phyloP scores from a whole-genome alignment of 2,888 invertebrate species.

The Chironomus tentans region DNA sequence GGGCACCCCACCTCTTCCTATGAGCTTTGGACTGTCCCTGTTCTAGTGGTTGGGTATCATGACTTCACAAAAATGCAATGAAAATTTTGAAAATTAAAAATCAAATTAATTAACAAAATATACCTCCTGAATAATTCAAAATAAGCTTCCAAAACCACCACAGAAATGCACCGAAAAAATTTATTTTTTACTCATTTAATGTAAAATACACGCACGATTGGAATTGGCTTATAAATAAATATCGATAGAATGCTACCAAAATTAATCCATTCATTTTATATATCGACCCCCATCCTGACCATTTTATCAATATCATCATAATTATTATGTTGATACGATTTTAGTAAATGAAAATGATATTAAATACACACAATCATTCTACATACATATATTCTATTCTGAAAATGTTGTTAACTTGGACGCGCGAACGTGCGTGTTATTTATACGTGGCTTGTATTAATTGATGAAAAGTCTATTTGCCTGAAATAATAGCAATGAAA shows the following conservation, averaged over 20 bases:
- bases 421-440: background rate
- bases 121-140: too few species aligned
- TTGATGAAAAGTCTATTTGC: background rate
- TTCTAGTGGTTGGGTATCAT: too few species aligned
- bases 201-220: constrained; percentile 19
- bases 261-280: background rate
- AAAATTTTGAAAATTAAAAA: too few species aligned
- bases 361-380: background rate
- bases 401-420: background rate
- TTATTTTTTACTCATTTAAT: background rate
- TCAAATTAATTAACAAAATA: too few species aligned
- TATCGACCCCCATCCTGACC: background rate
- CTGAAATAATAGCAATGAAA: background rate
- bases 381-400: background rate
- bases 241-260: background rate
- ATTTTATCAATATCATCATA: constrained; percentile 10
- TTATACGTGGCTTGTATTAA: background rate
- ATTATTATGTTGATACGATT: constrained; percentile 14
- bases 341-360: constrained; percentile 21
- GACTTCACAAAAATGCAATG: too few species aligned
- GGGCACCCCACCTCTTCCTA: too few species aligned
- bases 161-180: background rate
- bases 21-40: too few species aligned
- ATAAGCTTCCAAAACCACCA: too few species aligned
- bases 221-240: constrained; percentile 21